phyloP scores from a whole-genome alignment of 1,140 invertebrate genomes.

The Drosophila auraria region DNA sequence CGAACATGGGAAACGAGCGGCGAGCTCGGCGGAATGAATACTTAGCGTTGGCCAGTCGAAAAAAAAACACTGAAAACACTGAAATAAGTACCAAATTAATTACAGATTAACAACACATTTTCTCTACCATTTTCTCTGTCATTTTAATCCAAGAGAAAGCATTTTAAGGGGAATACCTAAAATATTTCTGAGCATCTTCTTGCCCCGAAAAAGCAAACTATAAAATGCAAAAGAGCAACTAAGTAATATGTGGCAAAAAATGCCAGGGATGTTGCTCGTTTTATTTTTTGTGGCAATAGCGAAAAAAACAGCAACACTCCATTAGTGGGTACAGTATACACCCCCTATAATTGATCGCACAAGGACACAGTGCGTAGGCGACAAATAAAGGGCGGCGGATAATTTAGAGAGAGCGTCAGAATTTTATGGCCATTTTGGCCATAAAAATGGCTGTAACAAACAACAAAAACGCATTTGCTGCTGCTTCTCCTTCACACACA shows the following conservation, averaged over 20 bases:
- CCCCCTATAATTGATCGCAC: conserved; percentile 46
- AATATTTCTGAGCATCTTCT: not conserved
- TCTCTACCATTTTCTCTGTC: too few species aligned
- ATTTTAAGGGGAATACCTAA: not conserved
- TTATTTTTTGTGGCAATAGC: conserved; percentile 3
- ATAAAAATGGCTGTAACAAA: conserved; percentile 77
- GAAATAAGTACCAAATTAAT: conserved; percentile 10
- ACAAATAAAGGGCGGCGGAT: conserved; percentile 26
- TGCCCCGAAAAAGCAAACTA: not conserved
- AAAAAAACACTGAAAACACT: not conserved
- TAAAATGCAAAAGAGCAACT: conserved; percentile 26
- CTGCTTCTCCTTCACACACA: not conserved
- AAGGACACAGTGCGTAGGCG: conserved; percentile 60
- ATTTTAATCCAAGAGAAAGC: not conserved
- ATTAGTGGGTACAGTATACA: conserved; percentile 70
- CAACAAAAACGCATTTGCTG: conserved; percentile 79
- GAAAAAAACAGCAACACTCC: conserved; percentile 59
- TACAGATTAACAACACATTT: conserved; percentile 10
- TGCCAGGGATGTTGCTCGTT: not conserved
- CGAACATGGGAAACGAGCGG: conserved; percentile 46
- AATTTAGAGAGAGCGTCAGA: conserved; percentile 32
- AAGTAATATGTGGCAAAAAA: conserved; percentile 9
- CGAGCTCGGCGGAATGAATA: conserved; percentile 12
- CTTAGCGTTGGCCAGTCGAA: conserved; percentile 3
- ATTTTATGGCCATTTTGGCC: conserved; percentile 74